Evolutionary conservation across 2,113 vertebrate species (phyloP).

Genomic region (Choloepus hoffmanni): DNA sequence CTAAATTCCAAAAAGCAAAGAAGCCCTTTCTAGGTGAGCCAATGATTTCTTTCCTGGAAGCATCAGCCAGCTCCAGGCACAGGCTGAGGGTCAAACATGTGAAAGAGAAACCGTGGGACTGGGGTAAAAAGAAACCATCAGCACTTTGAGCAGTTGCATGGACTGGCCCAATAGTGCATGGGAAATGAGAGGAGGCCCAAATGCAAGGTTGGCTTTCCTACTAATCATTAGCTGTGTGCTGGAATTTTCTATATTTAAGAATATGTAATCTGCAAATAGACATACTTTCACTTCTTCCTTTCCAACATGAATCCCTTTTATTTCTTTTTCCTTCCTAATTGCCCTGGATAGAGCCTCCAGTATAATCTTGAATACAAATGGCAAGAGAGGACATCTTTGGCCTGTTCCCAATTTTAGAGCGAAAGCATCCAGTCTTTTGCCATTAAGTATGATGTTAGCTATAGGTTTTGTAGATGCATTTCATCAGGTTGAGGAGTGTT

Average conservation of each 20-base stretch:
- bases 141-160: not conserved
- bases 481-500: too few relatives aligned
- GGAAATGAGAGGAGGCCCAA: not conserved
- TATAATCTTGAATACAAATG: too few relatives aligned
- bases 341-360: too few relatives aligned
- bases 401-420: too few relatives aligned
- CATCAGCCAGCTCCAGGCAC: not conserved
- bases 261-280: too few relatives aligned
- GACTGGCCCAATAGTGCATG: not conserved
- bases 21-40: not conserved
- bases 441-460: too few relatives aligned
- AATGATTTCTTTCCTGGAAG: not conserved
- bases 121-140: not conserved
- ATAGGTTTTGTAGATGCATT: too few relatives aligned
- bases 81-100: not conserved
- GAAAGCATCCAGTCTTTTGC: too few relatives aligned
- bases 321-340: too few relatives aligned
- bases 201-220: not conserved
- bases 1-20: not conserved
- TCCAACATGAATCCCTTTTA: too few relatives aligned
- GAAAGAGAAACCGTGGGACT: not conserved
- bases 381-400: too few relatives aligned
- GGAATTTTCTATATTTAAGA: not conserved
- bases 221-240: not conserved
- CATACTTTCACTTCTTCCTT: too few relatives aligned